Evolutionary conservation across 1,140 invertebrate genomes (phyloP).

Genomic region (Lerema accius): DNA sequence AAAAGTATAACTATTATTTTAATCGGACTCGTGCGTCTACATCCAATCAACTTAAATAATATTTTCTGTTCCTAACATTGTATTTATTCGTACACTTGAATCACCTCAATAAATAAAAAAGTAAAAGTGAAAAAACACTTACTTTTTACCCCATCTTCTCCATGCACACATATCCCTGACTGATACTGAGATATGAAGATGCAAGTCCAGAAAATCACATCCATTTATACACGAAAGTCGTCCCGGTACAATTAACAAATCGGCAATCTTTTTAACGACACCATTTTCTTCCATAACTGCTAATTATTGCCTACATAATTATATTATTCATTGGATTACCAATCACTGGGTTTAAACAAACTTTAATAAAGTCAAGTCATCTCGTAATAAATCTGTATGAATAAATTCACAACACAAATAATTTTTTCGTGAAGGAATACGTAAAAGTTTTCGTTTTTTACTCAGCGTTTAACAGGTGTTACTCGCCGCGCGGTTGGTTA

Average conservation of each 20-base stretch:
- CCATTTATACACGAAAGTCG: slow-evolving; percentile 70
- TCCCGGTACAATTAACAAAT: slow-evolving; percentile 54
- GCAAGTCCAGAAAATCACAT: slow-evolving; percentile 70
- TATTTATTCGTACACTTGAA: no score
- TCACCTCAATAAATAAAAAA: no score
- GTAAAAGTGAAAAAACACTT: slow-evolving; percentile 40
- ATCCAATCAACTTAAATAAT: no score
- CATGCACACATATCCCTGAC: slow-evolving; percentile 51
- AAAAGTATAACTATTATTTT: no score
- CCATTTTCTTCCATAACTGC: slow-evolving; percentile 72
- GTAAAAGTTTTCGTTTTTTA: slow-evolving; percentile 62
- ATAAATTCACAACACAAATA: slow-evolving; percentile 9
- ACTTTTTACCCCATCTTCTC: slow-evolving; percentile 58
- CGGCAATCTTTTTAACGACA: slow-evolving; percentile 37
- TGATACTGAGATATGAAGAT: slow-evolving; percentile 56
- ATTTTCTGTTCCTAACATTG: no score
- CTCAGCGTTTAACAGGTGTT: slow-evolving; percentile 41
- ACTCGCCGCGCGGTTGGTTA: slow-evolving; percentile 36
- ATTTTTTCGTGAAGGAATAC: slow-evolving; percentile 60
- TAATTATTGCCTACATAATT: slow-evolving; percentile 44
- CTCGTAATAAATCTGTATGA: slow-evolving; percentile 13
- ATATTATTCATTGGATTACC: slow-evolving; percentile 23
- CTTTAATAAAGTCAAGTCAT: slow-evolving; percentile 12
- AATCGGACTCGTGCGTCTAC: no score
- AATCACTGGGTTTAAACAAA: no score